Evolutionary conservation across 1,140 invertebrate genomes (phyloP).

Genomic region (Vanessa tameamea): DNA sequence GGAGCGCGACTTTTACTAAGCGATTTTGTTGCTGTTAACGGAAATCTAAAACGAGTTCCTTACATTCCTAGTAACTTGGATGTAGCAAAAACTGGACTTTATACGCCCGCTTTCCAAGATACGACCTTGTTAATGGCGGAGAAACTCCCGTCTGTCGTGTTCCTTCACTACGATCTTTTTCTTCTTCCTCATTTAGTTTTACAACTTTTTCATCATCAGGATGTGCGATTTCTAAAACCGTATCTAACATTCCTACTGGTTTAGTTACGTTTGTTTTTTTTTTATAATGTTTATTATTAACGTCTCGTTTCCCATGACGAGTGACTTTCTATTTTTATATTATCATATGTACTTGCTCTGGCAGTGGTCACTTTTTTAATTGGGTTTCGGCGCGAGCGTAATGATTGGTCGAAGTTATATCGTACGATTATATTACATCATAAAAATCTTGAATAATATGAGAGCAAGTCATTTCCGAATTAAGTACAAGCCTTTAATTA

Average conservation of each 20-base stretch:
- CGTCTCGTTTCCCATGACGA: constrained; percentile 33
- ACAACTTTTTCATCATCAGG: constrained; percentile 21
- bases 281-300: constrained; percentile 33
- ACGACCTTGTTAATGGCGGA: constrained; percentile 68
- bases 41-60: constrained; percentile 66
- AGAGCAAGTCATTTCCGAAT: constrained; percentile 8
- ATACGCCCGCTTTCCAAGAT: constrained; percentile 67
- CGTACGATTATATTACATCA: constrained; percentile 36
- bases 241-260: constrained; percentile 28
- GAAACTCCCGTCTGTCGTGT: constrained; percentile 59
- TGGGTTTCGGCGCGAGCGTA: constrained; percentile 50
- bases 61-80: constrained; percentile 64
- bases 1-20: constrained; percentile 70
- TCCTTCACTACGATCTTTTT: constrained; percentile 29
- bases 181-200: constrained; percentile 13
- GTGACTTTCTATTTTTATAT: constrained; percentile 66
- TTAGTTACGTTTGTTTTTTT: background rate
- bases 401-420: constrained; percentile 49
- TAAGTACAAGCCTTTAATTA: constrained; percentile 5
- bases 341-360: constrained; percentile 38
- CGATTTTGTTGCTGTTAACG: constrained; percentile 59
- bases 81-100: constrained; percentile 70
- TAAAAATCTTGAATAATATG: constrained; percentile 19
- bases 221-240: constrained; percentile 40
- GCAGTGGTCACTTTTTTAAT: constrained; percentile 51